Percentiles rank a stretch among this genome's conserved stretches.
Conservation (phyloP, 2,888 invertebrate genomes). For the Lochmaea crataegi region DNA sequence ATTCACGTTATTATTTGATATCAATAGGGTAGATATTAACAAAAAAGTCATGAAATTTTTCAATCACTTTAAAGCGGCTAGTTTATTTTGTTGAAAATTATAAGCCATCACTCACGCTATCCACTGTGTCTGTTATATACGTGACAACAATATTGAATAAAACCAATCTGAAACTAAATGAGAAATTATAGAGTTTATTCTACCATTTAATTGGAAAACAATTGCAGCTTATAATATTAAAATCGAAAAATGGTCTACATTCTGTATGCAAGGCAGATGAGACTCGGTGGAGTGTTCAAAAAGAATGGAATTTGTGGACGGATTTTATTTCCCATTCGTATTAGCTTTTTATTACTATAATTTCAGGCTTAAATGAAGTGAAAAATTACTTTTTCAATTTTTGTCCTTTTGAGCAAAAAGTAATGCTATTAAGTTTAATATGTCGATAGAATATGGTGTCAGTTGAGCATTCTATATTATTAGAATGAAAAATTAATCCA, state of each 20-base stretch:
- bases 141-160: constrained; percentile 29
- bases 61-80: neutral
- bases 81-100: neutral
- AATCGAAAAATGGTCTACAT: constrained; percentile 28
- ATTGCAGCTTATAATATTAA: constrained; percentile 44
- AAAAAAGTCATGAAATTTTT: neutral
- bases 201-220: constrained; percentile 55
- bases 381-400: constrained; percentile 6
- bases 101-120: neutral
- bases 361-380: neutral
- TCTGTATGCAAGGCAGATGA: constrained; percentile 21
- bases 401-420: neutral
- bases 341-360: neutral
- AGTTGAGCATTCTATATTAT: too few species aligned
- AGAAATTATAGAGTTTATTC: constrained; percentile 51
- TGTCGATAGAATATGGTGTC: neutral
- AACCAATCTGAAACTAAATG: constrained; percentile 48
- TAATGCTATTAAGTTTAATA: neutral
- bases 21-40: neutral
- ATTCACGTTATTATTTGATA: too few species aligned
- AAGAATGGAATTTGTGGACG: constrained; percentile 17
- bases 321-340: constrained; percentile 6
- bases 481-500: too few species aligned
- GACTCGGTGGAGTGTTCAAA: neutral
- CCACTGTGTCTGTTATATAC: constrained; percentile 5